phyloP scores from a whole-genome alignment of 1,140 invertebrate genomes.

The Drosophila bocki region DNA sequence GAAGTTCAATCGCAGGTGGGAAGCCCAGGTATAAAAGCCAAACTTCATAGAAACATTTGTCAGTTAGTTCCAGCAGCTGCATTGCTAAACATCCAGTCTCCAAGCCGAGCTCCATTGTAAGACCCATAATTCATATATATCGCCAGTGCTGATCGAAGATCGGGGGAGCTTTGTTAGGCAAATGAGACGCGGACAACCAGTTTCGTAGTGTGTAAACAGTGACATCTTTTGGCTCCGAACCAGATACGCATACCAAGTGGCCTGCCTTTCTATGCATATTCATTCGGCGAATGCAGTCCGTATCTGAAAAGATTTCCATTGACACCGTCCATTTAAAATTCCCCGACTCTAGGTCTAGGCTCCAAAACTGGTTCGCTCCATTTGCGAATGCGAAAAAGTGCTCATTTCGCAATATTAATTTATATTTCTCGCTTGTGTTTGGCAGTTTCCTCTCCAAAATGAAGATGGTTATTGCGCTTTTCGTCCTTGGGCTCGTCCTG shows the following conservation, averaged over 20 bases:
- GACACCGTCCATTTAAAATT: constrained; percentile 16
- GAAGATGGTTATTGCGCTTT: constrained; percentile 51
- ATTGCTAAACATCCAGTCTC: constrained; percentile 60
- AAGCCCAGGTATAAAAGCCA: constrained; percentile 70
- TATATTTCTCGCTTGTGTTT: not conserved
- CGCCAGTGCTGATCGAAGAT: constrained; percentile 7
- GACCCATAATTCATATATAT: constrained; percentile 30
- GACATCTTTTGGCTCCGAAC: constrained; percentile 32
- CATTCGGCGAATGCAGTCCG: constrained; percentile 34
- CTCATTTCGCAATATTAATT: constrained; percentile 13
- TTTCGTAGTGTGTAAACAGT: constrained; percentile 45
- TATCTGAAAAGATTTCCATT: constrained; percentile 31
- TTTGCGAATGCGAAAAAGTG: constrained; percentile 39
- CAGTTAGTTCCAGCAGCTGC: constrained; percentile 73
- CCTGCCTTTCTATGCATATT: constrained; percentile 32
- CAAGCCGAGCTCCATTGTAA: constrained; percentile 54
- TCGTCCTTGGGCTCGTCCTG: constrained; percentile 84
- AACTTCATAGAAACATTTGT: constrained; percentile 64
- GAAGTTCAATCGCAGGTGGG: constrained; percentile 51
- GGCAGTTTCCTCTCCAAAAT: constrained; percentile 37
- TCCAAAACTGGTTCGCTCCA: constrained; percentile 29
- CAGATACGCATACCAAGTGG: constrained; percentile 40
- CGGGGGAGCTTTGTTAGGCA: constrained; percentile 21
- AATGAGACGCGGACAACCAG: constrained; percentile 31
- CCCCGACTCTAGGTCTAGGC: constrained; percentile 19